Percentiles rank a stretch among this genome's conserved stretches.
Conservation (phyloP, 2,797 vertebrate species). For the Garrulus glandarius region DNA sequence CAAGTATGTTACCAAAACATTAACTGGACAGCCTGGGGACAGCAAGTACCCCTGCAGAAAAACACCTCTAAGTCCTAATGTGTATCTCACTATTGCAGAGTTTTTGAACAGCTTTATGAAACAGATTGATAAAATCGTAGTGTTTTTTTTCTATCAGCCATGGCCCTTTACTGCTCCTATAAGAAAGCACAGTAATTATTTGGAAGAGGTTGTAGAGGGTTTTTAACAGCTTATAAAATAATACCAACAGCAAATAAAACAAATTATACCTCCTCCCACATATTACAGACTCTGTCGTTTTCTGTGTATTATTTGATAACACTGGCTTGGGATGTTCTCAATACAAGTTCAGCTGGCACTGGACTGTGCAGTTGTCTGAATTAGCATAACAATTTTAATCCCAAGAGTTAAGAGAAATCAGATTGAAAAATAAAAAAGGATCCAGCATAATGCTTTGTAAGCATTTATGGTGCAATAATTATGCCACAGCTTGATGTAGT, state of each 20-base stretch:
- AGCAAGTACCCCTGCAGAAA: not conserved
- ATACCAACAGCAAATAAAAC: slow-evolving; percentile 2
- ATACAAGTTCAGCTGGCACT: not conserved
- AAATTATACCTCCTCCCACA: not conserved
- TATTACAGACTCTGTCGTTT: not conserved
- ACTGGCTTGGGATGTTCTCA: not conserved
- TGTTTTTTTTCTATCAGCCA: not conserved
- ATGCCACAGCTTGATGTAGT: not conserved
- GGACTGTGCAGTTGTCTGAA: not conserved
- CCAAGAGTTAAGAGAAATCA: not conserved
- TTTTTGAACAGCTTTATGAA: not conserved
- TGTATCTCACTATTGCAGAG: not conserved
- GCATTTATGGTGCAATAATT: not conserved
- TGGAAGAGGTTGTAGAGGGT: not conserved
- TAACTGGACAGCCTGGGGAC: not conserved
- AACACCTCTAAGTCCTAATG: not conserved
- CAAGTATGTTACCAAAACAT: not conserved
- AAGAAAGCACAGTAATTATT: not conserved
- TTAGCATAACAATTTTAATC: not conserved
- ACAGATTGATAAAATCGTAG: fast-evolving
- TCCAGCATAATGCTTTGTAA: not conserved
- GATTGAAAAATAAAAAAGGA: not conserved
- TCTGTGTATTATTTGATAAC: not conserved
- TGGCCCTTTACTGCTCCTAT: not conserved
- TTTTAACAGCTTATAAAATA: slow-evolving; percentile 5